Evolutionary conservation across 2,888 invertebrate species (phyloP).

Genomic region (Druceiella hillmani): DNA sequence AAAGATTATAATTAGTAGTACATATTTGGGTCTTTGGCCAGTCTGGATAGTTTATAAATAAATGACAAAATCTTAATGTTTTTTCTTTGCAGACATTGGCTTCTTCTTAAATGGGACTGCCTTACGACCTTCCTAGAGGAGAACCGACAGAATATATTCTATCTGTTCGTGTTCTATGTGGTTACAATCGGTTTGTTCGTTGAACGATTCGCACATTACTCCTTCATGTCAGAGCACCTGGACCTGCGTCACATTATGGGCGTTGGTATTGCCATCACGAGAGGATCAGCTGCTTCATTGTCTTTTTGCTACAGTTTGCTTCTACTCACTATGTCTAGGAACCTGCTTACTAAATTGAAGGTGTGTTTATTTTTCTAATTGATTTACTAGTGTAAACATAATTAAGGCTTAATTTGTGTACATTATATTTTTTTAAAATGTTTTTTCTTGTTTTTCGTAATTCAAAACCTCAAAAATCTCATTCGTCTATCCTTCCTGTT

Average conservation of each 20-base stretch:
- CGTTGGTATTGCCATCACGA: slow-evolving; percentile 90
- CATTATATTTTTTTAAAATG: too few species aligned
- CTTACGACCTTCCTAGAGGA: slow-evolving; percentile 91
- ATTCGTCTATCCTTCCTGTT: too few species aligned
- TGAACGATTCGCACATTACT: slow-evolving; percentile 93
- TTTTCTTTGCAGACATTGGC: slow-evolving; percentile 53
- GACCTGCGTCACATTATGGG: slow-evolving; percentile 96
- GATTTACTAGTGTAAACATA: too few species aligned
- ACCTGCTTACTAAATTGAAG: slow-evolving; percentile 87
- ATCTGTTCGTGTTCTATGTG: slow-evolving; percentile 92
- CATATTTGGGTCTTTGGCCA: too few species aligned
- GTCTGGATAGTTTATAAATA: too few species aligned
- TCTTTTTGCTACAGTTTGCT: slow-evolving; percentile 93
- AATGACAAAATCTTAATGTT: background rate
- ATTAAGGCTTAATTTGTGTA: too few species aligned
- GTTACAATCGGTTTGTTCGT: slow-evolving; percentile 90
- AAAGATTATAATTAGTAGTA: too few species aligned
- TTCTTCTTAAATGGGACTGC: slow-evolving; percentile 77
- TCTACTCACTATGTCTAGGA: slow-evolving; percentile 87
- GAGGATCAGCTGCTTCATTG: slow-evolving; percentile 89
- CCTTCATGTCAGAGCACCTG: slow-evolving; percentile 93
- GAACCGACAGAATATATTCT: slow-evolving; percentile 93
- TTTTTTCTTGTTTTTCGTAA: too few species aligned
- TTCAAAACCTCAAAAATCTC: too few species aligned
- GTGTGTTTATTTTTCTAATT: too few species aligned